Percentiles rank a stretch among this genome's conserved stretches.
phyloP scores from a whole-genome alignment of 2,888 invertebrate genomes.

The Sclerodermus sp. region DNA sequence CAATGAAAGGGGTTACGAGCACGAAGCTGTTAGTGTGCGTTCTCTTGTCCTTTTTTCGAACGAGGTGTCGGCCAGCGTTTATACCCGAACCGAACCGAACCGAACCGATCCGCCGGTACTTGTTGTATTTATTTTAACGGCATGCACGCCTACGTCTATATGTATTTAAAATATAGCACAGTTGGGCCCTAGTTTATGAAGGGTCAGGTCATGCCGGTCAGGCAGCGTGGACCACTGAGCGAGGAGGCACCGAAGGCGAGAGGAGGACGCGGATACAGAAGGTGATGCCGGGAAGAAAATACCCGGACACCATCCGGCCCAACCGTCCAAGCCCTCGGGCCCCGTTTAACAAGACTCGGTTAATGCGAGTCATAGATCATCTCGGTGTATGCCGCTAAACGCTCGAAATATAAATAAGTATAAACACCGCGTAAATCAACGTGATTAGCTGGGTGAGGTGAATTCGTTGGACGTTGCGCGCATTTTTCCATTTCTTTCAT shows the following conservation, averaged over 20 bases:
- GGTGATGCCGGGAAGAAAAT: constrained; percentile 7
- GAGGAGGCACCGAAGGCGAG: constrained; percentile 27
- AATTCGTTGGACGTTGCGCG: too few species aligned
- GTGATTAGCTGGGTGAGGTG: constrained; percentile 44
- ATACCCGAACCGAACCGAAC: constrained; percentile 40
- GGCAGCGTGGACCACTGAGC: constrained; percentile 9
- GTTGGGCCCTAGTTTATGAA: constrained; percentile 57
- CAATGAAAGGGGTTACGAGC: constrained; percentile 26
- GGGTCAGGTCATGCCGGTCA: constrained; percentile 51
- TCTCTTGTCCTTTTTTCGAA: constrained; percentile 25
- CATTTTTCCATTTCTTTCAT: too few species aligned
- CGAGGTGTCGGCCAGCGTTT: constrained; percentile 46
- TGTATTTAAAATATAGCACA: constrained; percentile 55
- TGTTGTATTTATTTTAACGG: constrained; percentile 51
- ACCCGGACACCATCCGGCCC: too few species aligned
- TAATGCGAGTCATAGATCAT: constrained; percentile 56
- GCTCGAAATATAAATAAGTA: constrained; percentile 54
- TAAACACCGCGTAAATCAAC: constrained; percentile 55
- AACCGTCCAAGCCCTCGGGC: constrained; percentile 35
- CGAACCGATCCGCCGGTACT: constrained; percentile 39
- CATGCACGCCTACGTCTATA: constrained; percentile 55
- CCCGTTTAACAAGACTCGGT: constrained; percentile 56
- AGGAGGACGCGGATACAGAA: constrained; percentile 12
- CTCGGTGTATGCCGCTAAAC: constrained; percentile 50
- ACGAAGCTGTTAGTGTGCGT: constrained; percentile 6